Base-by-base conservation (phyloP, 1,140 invertebrate genomes). In the Leucophenga varia region DNA sequence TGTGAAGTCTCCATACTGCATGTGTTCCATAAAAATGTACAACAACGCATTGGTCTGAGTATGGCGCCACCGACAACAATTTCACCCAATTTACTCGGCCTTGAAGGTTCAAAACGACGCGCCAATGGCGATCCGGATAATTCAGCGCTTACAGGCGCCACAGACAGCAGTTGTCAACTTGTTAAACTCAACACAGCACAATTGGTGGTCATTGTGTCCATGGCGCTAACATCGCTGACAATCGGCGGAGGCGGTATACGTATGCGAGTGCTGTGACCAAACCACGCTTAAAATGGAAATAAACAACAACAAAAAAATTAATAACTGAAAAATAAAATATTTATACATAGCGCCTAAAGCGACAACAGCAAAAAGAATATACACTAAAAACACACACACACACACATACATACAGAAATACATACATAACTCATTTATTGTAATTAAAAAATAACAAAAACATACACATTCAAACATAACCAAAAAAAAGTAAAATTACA, bases 51-150 rank as follows among this genome's bases (percentile, higher is more conserved):
- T 7, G 41, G 51, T 1, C 50, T 75, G 5, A 69, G 63, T 48
- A 64, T 50, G 14, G 51, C 55, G 37, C 59, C 69, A 43, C 63
- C 63, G 3, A 74, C 72, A 25, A 75, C 73, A 31, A 67, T 68
- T 43, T 73, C 72, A 30, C 73, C 73, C 20, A 75, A 75, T 51
- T 52, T 75, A 13, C 46, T 75, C 18, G 72, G 72, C 4, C 64
- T 75, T 1, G 73, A 75, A 42, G 72, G 72, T 12, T 72, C 68
- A 17, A 74, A 72, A 49, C 59, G 64, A 18, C 61, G 63, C 41
- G 61, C 54, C 28, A 73, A 72, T 44, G 72, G 72, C 14, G 72
- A 75, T 59, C 73, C 73, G 16, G 73, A 75, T 40, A 75, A 75
- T 32, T 75, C 73, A 19, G 64, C 73, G 10, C 54, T 75, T 1